Evolutionary conservation across 2,113 vertebrate species (phyloP), one percentile per base, ranked within the genome.

Genomic region (Turdus rufiventris): DNA sequence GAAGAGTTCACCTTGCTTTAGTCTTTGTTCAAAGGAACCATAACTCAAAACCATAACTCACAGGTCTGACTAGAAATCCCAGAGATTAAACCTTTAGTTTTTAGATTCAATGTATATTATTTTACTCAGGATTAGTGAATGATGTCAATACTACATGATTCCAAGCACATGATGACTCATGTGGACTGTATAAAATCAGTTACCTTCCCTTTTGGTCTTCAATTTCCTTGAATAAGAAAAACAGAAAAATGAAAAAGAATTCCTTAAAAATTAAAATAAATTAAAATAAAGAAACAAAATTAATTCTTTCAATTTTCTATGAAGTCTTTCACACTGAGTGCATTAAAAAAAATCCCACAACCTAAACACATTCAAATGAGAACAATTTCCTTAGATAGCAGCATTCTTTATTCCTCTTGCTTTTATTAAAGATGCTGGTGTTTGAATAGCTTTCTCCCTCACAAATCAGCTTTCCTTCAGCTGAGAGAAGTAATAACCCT

Each of bases 311-410:
- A 5, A 34, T 82, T 96, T 96, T 48, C 21, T 83, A 71, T 85
- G 79, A 87, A 85, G 6, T 2, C 14, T 81, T 88, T 86, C 81
- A 81, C 0, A 4, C 26, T 56, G 50, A 77, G 19, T 58, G 20
- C 24, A 73, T 90, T 60, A 84, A 74, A 48, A 88, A 54, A 88
- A 12, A 26, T 12, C 2, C 15, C 28, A 57, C 42, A 91, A 58
- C 45, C 21, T 60, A 75, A 95, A 61, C 53, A 50, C 34, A 57
- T 90, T 91, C 40, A 76, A 92, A 93, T 75, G 84, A 96, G 85
- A 95, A 92, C 68, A 91, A 93, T 96, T 95, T 95, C 85, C 72
- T 95, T 95, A 94, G 89, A 84, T 85, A 81, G 58, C 33, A 93
- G 58, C 31, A 53, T 88, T 88, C 74, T 94, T 96, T 93, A 83